A percentile compares a stretch with the other conserved stretches of the same genome.
Conservation (phyloP, 23 tunicate genomes). For the Halocynthia roretzi region DNA sequence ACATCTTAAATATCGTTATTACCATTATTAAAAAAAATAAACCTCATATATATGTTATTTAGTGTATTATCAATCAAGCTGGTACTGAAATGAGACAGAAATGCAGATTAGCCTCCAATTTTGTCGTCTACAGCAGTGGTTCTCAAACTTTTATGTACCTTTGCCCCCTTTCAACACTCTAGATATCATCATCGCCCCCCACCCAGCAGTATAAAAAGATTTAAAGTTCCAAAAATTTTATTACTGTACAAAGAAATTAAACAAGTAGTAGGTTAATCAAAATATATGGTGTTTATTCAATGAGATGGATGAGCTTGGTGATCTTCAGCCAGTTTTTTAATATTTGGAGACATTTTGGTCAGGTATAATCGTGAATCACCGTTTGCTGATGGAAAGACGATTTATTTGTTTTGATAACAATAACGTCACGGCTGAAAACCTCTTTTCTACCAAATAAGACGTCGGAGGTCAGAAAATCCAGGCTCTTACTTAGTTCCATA, state of each 20-base stretch:
- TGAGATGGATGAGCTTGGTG: constrained; percentile 36
- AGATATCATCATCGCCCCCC: constrained; percentile 23
- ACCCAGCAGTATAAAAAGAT: constrained; percentile 15
- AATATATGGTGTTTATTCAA: constrained; percentile 8
- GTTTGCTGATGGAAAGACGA: constrained; percentile 36
- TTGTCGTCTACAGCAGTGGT: too few species aligned
- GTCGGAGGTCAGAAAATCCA: constrained; percentile 31
- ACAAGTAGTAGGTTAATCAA: constrained; percentile 7
- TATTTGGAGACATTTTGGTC: constrained; percentile 32
- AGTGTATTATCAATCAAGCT: too few species aligned
- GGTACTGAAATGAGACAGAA: too few species aligned
- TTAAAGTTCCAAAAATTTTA: constrained; percentile 1
- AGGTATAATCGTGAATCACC: constrained; percentile 29
- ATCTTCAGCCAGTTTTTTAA: constrained; percentile 20
- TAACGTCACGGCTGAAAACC: constrained; percentile 29
- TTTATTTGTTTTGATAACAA: constrained; percentile 44
- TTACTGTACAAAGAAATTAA: constrained; percentile 9
- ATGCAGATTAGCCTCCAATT: too few species aligned
- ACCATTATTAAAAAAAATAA: too few species aligned
- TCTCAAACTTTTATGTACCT: neutral
- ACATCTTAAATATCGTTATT: too few species aligned
- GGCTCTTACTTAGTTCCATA: constrained; percentile 29
- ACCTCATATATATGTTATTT: too few species aligned
- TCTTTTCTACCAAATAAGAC: constrained; percentile 35
- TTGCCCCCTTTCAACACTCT: constrained; percentile 8